Evolutionary conservation across 1,140 invertebrate genomes (phyloP).

Genomic region (Andricus grossulariae): DNA sequence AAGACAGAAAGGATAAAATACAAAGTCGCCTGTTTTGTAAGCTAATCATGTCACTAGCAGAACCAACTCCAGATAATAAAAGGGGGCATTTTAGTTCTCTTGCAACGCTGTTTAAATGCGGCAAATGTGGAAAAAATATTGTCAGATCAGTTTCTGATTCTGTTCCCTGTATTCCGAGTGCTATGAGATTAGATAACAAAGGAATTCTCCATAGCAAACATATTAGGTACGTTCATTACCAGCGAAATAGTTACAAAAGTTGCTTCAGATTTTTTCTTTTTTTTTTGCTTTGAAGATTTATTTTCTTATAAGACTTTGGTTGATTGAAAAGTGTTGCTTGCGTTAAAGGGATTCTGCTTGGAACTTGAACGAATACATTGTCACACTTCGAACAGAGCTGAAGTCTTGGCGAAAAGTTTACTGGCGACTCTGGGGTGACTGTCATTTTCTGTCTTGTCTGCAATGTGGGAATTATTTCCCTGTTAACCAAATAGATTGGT

Average conservation of each 20-base stretch:
- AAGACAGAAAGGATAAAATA: conserved; percentile 89
- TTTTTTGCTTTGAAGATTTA: no score
- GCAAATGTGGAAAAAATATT: conserved; percentile 79
- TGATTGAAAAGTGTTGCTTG: conserved; percentile 4
- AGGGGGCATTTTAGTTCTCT: conserved; percentile 87
- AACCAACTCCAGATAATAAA: conserved; percentile 82
- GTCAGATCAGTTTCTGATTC: conserved; percentile 80
- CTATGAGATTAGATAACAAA: conserved; percentile 82
- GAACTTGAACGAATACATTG: conserved; percentile 89
- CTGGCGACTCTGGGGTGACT: conserved; percentile 93
- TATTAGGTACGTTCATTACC: conserved; percentile 75
- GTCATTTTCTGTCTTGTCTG: conserved; percentile 87
- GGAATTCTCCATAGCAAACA: conserved; percentile 84
- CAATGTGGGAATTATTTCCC: conserved; percentile 86
- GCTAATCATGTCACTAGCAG: conserved; percentile 84
- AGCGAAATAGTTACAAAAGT: background rate
- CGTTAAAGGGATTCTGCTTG: conserved; percentile 74
- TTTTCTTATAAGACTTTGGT: no score
- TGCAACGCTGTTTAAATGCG: conserved; percentile 84
- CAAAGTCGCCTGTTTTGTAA: conserved; percentile 89
- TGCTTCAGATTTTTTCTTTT: no score
- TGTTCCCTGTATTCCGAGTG: conserved; percentile 81
- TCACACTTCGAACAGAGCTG: conserved; percentile 84
- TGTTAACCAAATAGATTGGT: conserved; percentile 86
- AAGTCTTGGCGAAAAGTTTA: conserved; percentile 93